Base-by-base conservation (phyloP, 2,888 invertebrate species). In the Sepioteuthis lessoniana region DNA sequence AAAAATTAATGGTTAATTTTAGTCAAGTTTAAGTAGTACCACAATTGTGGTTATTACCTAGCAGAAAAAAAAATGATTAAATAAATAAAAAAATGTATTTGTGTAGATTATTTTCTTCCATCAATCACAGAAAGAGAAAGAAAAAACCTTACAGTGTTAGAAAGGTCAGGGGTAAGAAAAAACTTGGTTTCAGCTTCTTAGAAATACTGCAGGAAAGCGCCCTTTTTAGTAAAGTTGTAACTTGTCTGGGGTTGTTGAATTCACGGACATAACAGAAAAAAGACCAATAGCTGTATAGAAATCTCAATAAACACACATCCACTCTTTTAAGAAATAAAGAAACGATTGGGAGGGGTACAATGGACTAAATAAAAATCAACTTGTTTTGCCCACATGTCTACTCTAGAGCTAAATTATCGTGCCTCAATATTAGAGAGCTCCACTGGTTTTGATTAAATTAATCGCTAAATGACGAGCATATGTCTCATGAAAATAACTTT, bases 131-230 rank as follows among this genome's bases (percentile, higher is more conserved):
- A 76, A 76, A 76, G 16, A 76, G 76, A 76, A 76, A 76, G 60
- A 60, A 76, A 76, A 76, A 76, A 76, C n/a, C 76, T 76, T 76
- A 76, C 76, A 76, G 76, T 76, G 55, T 55, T 47, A 55, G 55
- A 35, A 76, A 76, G n/a, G 19, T 76, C 76, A n/a, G 76, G 76
- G 76, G 76, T 60, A 76, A 76, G 31, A 60, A 76, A 76, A 76
- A 76, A 76, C 76, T 76, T 76, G n/a, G n/a, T 76, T 42, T 35
- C 76, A n/a, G 76, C 76, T 76, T 76, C 76, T 76, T 76, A 76
- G n/a, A 76, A 76, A 76, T n/a, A 76, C n/a, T 3, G 76, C 76
- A 76, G 76, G 76, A 76, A 76, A n/a, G 76, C 76, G 76, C 76
- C 76, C n/a, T 76, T 60, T 76, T 55, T 55, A 55, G 21, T 25